A percentile compares a stretch with the other conserved stretches of the same genome.
phyloP scores from a whole-genome alignment of 2,797 vertebrate species.

The Rhinoraja longicauda region DNA sequence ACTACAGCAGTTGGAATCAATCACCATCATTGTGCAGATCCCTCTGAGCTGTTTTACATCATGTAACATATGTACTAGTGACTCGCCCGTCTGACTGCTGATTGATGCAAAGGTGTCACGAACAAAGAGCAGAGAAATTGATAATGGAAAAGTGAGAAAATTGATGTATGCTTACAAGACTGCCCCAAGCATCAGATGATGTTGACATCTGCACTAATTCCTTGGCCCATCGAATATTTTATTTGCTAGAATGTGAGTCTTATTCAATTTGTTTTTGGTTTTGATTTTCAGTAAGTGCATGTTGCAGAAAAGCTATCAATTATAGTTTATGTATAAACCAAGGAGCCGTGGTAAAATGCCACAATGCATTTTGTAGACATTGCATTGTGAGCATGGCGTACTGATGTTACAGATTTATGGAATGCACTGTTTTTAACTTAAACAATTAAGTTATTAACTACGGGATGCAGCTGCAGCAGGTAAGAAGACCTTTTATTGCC shows the following conservation, averaged over 20 bases:
- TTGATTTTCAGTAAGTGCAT: neutral
- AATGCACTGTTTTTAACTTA: too few species aligned
- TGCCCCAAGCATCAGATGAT: neutral
- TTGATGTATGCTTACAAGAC: neutral
- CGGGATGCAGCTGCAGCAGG: neutral
- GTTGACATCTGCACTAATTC: neutral
- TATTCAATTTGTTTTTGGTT: neutral
- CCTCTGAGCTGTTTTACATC: neutral
- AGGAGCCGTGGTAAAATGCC: too few species aligned
- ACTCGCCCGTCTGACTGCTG: neutral
- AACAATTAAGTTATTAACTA: neutral
- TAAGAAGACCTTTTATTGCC: neutral
- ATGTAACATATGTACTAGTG: neutral
- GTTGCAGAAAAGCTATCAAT: neutral
- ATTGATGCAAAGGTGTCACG: neutral
- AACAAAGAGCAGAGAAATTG: neutral
- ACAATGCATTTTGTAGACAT: too few species aligned
- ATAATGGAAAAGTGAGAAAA: neutral
- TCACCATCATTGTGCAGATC: neutral
- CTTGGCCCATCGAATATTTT: neutral
- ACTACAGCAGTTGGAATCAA: slow-evolving; percentile 20
- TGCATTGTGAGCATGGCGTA: too few species aligned
- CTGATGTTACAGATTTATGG: too few species aligned
- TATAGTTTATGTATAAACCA: neutral
- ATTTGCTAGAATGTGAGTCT: neutral